Evolutionary conservation across 2,888 invertebrate genomes (phyloP), one percentile per base, ranked within the genome.

Genomic region (Choreutis nemorana): DNA sequence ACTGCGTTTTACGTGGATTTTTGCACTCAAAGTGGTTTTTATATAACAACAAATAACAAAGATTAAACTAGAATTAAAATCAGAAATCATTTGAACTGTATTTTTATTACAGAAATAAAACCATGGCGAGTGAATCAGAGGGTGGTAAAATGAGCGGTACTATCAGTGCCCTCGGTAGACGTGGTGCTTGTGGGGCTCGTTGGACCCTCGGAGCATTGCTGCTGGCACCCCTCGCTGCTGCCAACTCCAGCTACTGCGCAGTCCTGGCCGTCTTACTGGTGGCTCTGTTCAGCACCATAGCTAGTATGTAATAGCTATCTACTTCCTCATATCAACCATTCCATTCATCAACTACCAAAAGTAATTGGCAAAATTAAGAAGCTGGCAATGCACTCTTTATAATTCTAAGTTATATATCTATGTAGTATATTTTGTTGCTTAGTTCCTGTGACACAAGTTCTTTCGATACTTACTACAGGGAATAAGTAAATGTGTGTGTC

Each of bases 141-240:
- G 40, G 35, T 4, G 39, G 49, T 34, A 58, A 49, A 31, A 63
- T 64, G 52, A 63, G 62, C 35, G 50, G 53, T 36, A 56, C 56
- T 10, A 40, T 67, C 31, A 48, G 48, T 31, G 57, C 58, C 18
- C 50, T 73, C 13, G 64, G 66, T 5, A 48, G 50, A 13, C 61
- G 68, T 3, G 75, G 72, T 33, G 78, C 67, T 2, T 73, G 68
- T 38, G 75, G 62, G 23, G 79, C 66, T 28, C 72, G 84, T 4
- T 83, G 83, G 83, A 82, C 83, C 2, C 66, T 85, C 8, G 85
- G 84, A 2, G 73, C 82, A 3, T 58, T 83, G 7, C 67, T 84
- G 32, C 57, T 85, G 33, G 79, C 82, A 1, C 84, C 83, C 2
- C 65, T 84, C 18, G 81, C 82, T 2, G 81, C 84, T 2, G 84